Base-by-base conservation (phyloP, 2,888 invertebrate genomes). In the Caenorhabditis becei region DNA sequence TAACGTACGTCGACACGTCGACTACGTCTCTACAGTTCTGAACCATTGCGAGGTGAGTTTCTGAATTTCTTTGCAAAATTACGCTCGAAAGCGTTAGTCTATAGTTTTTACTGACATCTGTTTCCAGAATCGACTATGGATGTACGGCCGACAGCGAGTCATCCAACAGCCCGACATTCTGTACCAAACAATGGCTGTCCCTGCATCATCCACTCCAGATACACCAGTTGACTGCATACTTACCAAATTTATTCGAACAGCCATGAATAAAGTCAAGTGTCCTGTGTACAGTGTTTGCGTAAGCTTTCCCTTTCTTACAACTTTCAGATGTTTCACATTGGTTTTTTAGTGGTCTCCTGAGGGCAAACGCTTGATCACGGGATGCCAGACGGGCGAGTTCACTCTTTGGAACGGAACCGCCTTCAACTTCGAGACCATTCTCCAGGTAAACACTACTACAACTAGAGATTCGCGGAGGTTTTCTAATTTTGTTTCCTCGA, bases 371-470 rank as follows among this genome's bases (percentile, higher is more conserved):
- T 93, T 99, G 81, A 96, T 99, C 7, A 99, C 99, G 1, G 99
- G 99, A 11, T 98, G 99, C 24, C 98, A 98, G 32, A 97, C 97
- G 71, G 99, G 99, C 54, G 99, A 99, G 93, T 99, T 99, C 91
- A 99, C 99, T 0, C 93, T 99, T 2, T 99, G 99, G 99, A 99
- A 99, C 93, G 99, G 99, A 35, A 94, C 99, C 32, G 99, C 98
- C n/a, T 99, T 99, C 92, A 99, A 99, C 93, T 99, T 99, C 93
- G 99, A 99, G 93, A 99, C 99, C n/a, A 99, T 99, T 92, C 93
- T 99, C 61, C 99, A 99, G 94, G 96, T 96, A 77, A 72, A 41
- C 8, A 32, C 16, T 18, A 7, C 65, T 37, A 37, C 53, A 16
- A 32, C 20, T 44, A 54, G 66, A 66, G 18, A 47, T 47, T 47